Percentiles rank a stretch among this genome's conserved stretches.
These are phyloP conservation scores for Dioctria rufipes DNA, from an alignment of 2,888 invertebrate genomes.

Conservation along the genomic window DNA sequence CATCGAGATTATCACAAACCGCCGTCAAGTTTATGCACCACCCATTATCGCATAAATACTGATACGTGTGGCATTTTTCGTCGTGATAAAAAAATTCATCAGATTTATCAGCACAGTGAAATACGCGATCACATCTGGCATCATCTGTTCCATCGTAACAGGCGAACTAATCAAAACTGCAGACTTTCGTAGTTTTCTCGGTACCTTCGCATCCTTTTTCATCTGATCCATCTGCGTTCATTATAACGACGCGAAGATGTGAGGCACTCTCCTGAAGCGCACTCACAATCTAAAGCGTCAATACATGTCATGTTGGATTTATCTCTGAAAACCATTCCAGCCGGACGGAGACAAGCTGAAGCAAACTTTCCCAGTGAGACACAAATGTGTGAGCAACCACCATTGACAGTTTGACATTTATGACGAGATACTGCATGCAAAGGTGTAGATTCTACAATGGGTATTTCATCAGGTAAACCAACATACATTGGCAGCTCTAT, in stretches of 20 bases:
- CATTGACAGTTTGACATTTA: conserved; percentile 75
- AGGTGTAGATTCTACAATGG: conserved; percentile 52
- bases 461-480: conserved; percentile 59
- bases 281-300: conserved; percentile 73
- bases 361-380: conserved; percentile 71
- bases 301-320: conserved; percentile 74
- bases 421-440: conserved; percentile 68
- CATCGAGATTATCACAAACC: conserved; percentile 73
- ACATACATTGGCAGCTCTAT: conserved; percentile 65
- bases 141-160: conserved; percentile 73
- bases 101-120: conserved; percentile 74
- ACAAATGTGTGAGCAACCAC: conserved; percentile 84
- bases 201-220: conserved; percentile 71
- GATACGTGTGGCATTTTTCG: conserved; percentile 70
- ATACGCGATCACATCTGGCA: conserved; percentile 73
- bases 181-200: conserved; percentile 67
- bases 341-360: conserved; percentile 77
- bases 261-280: conserved; percentile 75
- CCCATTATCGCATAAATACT: conserved; percentile 73
- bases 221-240: conserved; percentile 74
- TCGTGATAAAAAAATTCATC: conserved; percentile 73
- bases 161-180: conserved; percentile 71
- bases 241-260: conserved; percentile 74
- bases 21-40: conserved; percentile 72
- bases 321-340: conserved; percentile 74